Evolutionary conservation across 2,888 invertebrate genomes (phyloP), one percentile per base, ranked within the genome.

Genomic region (Tromatobia lineatoria): DNA sequence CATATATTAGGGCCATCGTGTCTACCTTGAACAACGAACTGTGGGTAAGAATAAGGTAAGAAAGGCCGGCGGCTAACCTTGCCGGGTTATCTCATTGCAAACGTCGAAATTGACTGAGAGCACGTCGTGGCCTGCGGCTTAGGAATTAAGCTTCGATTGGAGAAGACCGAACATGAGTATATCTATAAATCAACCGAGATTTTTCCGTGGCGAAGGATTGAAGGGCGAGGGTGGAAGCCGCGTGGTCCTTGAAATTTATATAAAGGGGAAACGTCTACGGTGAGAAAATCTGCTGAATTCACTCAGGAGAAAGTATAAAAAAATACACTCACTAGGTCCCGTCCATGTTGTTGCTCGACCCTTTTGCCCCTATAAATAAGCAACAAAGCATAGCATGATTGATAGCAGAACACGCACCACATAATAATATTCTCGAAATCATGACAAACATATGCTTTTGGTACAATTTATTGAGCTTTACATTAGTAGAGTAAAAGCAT

Each of bases 231-330:
- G 50, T 18, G 50, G 69, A 50, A n/a, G 50, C 61, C 11, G 57
- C 25, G 47, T 50, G 61, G 50, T 52, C 45, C 38, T 50, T 61
- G 78, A 71, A 79, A 79, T 79, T 79, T 57, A 57, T 57, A 57
- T 64, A 52, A 64, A 79, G 52, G 52, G 64, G 61, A 23, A 38
- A 50, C 50, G 38, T 71, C 52, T 71, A 4, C 34, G 18, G 50
- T 52, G 61, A 79, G 42, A 57, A 79, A 38, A 61, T 47, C 77
- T 50, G 69, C 69, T 23, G n/a, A 69, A 34, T 50, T 78, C 47
- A 59, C 50, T n/a, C 38, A 25, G 13, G 23, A 23, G 23, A 78
- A 52, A 70, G 57, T 57, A 15, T 57, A 23, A 50, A n/a, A 69
- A 29, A 10, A 57, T 15, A 42, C 38, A 25, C 20, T 34, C 15